Conservation (phyloP, 2,888 invertebrate species). For the Platynereis dumerilii region DNA sequence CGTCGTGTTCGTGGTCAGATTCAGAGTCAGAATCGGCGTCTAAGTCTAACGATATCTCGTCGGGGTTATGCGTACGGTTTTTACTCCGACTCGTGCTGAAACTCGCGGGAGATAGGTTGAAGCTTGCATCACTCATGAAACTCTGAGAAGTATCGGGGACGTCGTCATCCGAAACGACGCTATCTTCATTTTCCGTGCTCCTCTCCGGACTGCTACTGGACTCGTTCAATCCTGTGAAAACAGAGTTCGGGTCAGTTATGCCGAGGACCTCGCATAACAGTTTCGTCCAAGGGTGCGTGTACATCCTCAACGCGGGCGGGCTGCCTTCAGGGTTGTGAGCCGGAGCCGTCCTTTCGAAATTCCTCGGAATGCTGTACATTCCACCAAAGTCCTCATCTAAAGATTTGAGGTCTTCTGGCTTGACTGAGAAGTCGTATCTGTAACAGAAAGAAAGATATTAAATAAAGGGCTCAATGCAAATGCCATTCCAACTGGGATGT, state of each 20-base stretch:
- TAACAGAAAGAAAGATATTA: slow-evolving; percentile 42
- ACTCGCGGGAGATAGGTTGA: not conserved
- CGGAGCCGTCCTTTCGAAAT: slow-evolving; percentile 75
- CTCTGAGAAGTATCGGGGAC: slow-evolving; percentile 18
- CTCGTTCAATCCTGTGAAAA: slow-evolving; percentile 43
- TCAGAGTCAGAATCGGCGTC: slow-evolving; percentile 35
- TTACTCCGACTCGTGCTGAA: no score
- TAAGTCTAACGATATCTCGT: slow-evolving; percentile 41
- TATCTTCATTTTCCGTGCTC: not conserved
- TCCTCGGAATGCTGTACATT: slow-evolving; percentile 76
- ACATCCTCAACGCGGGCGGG: slow-evolving; percentile 34
- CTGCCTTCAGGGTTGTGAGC: not conserved
- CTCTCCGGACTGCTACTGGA: not conserved
- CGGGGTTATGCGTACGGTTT: slow-evolving; percentile 33
- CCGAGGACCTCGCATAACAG: slow-evolving; percentile 67
- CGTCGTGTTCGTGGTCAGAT: slow-evolving; percentile 6
- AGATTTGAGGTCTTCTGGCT: slow-evolving; percentile 74
- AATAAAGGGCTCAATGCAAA: slow-evolving; percentile 1
- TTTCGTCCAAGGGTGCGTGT: slow-evolving; percentile 66
- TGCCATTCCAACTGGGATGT: not conserved
- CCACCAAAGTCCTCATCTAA: slow-evolving; percentile 72
- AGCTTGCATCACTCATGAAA: not conserved
- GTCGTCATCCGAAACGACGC: slow-evolving; percentile 2
- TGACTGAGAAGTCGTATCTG: slow-evolving; percentile 78
- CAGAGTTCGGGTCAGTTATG: slow-evolving; percentile 78